Percentiles rank a stretch among this genome's conserved stretches.
Evolutionary conservation across 1,140 invertebrate genomes (phyloP).

Genomic region (Mamestra configurata): DNA sequence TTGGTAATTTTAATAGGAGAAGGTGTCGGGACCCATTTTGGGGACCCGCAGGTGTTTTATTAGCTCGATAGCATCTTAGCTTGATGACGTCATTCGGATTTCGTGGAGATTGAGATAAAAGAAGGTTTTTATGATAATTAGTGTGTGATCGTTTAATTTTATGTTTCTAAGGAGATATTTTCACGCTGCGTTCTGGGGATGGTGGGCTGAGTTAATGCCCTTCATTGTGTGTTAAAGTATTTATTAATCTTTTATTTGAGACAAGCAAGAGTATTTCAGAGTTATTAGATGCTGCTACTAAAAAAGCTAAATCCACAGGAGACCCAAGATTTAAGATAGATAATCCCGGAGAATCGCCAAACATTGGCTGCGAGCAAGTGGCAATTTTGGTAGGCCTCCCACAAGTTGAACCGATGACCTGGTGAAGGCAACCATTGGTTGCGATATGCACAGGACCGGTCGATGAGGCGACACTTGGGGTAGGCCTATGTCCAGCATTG

Average conservation of each 20-base stretch:
- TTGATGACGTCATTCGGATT: slow-evolving; percentile 39
- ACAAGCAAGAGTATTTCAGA: neutral
- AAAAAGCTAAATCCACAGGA: too few relatives aligned
- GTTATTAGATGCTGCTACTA: neutral
- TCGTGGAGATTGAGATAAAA: slow-evolving; percentile 41
- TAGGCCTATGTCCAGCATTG: too few relatives aligned
- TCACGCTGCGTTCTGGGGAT: slow-evolving; percentile 22
- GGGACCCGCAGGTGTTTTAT: slow-evolving; percentile 48
- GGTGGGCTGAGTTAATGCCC: neutral
- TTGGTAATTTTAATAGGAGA: slow-evolving; percentile 80
- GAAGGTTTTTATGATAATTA: slow-evolving; percentile 34
- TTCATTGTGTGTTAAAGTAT: slow-evolving; percentile 40
- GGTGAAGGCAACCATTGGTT: too few relatives aligned
- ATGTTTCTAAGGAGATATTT: slow-evolving; percentile 32
- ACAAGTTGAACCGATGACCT: too few relatives aligned
- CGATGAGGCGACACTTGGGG: too few relatives aligned
- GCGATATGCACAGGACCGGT: too few relatives aligned
- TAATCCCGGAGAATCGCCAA: too few relatives aligned
- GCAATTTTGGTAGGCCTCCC: too few relatives aligned
- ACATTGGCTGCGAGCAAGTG: too few relatives aligned
- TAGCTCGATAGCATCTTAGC: slow-evolving; percentile 12
- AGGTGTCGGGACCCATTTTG: slow-evolving; percentile 70
- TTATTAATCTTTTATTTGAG: neutral
- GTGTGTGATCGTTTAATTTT: slow-evolving; percentile 44
- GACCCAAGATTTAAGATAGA: too few relatives aligned